Evolutionary conservation across 2,888 invertebrate genomes (phyloP).

Genomic region (Lordiphosa andalusiaca): DNA sequence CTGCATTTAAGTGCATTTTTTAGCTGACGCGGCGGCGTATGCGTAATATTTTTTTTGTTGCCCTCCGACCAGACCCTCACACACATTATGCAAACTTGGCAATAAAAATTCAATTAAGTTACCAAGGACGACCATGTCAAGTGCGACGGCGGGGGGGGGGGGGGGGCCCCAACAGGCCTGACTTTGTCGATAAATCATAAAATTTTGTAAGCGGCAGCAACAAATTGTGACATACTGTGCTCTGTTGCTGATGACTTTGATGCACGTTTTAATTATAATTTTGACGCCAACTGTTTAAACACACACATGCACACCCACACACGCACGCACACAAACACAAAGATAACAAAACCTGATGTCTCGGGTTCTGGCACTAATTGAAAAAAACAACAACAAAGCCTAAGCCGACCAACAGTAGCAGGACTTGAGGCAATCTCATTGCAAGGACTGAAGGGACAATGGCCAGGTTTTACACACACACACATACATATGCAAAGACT

Average conservation of each 20-base stretch:
- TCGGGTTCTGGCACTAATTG: conserved; percentile 55
- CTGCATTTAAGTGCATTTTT: conserved; percentile 36
- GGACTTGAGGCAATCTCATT: conserved; percentile 5
- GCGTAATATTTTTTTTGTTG: conserved; percentile 37
- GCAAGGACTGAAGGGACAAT: conserved; percentile 50
- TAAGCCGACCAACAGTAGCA: conserved; percentile 27
- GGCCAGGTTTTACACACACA: conserved; percentile 39
- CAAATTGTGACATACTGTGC: conserved; percentile 71
- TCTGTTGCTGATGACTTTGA: conserved; percentile 62
- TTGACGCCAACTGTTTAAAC: conserved; percentile 77
- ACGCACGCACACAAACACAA: conserved; percentile 11
- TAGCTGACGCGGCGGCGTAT: conserved; percentile 50
- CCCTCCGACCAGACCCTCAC: conserved; percentile 11
- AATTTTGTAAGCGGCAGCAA: conserved; percentile 23
- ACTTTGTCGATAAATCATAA: conserved; percentile 39
- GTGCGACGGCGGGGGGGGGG: conserved; percentile 40
- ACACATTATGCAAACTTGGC: conserved; percentile 71
- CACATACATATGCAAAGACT: conserved; percentile 10
- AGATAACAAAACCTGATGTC: conserved; percentile 15
- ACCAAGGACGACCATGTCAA: conserved; percentile 67
- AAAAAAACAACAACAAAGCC: conserved; percentile 26
- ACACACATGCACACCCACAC: conserved; percentile 30
- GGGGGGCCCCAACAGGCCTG: conserved; percentile 6
- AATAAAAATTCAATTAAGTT: conserved; percentile 74
- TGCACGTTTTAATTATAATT: conserved; percentile 77